Conservation (phyloP, 2,113 vertebrate species). For the Pandion haliaetus region DNA sequence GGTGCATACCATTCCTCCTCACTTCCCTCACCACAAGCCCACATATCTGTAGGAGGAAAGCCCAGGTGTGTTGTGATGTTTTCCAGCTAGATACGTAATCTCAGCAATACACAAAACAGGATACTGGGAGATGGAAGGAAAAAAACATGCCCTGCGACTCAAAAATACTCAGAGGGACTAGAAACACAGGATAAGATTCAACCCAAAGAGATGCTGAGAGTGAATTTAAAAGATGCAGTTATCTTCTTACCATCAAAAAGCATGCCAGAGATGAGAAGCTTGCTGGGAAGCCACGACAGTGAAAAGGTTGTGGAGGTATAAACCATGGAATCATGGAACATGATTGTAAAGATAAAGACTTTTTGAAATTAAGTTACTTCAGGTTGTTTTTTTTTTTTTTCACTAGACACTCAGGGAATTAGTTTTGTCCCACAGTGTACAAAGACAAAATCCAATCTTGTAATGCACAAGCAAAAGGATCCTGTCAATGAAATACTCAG, state of each 20-base stretch:
- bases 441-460: not conserved
- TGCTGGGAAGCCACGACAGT: not conserved
- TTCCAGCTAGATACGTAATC: not conserved
- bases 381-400: not conserved
- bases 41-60: slow-evolving; percentile 27
- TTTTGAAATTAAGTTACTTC: not conserved
- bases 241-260: not conserved
- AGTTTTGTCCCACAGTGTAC: not conserved
- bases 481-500: not conserved
- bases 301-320: not conserved
- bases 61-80: slow-evolving; percentile 39
- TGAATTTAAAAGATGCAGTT: not conserved
- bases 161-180: not conserved
- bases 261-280: not conserved
- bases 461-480: not conserved
- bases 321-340: not conserved
- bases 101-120: not conserved
- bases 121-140: not conserved
- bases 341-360: not conserved
- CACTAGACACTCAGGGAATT: not conserved
- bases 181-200: not conserved
- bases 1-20: slow-evolving; percentile 10
- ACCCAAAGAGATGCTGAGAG: not conserved
- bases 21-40: slow-evolving; percentile 15
- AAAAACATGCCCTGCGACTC: not conserved